These are phyloP conservation scores for Drosophila yakuba DNA, from an alignment of 1,140 invertebrate species.

Conservation along the genomic window DNA sequence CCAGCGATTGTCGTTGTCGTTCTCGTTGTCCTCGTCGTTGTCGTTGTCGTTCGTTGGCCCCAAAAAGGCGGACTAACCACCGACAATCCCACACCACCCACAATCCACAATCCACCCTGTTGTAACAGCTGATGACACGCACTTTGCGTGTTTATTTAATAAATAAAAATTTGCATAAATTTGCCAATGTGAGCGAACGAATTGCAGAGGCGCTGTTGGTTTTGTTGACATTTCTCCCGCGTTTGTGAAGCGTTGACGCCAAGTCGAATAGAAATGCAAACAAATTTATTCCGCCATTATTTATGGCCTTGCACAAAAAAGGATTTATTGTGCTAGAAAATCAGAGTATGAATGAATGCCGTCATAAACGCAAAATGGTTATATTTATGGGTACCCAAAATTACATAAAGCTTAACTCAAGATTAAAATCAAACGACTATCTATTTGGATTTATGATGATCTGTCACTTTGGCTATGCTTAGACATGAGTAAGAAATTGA, in stretches of 20 bases:
- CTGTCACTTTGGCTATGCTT: background rate
- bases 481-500: too few species aligned
- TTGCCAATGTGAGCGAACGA: constrained; percentile 51
- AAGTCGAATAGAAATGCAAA: constrained; percentile 44
- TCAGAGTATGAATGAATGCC: constrained; percentile 7
- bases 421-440: background rate
- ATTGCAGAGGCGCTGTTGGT: constrained; percentile 17
- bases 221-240: constrained; percentile 40
- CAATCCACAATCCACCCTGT: constrained; percentile 3
- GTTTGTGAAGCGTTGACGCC: constrained; percentile 16
- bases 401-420: background rate
- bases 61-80: background rate
- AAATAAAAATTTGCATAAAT: constrained; percentile 80
- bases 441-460: background rate
- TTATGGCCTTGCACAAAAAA: constrained; percentile 1
- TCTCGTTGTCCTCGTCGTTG: constrained; percentile 39
- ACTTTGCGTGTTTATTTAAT: constrained; percentile 81
- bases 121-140: constrained; percentile 65
- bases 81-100: background rate
- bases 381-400: constrained; percentile 4
- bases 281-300: constrained; percentile 40
- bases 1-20: constrained; percentile 37
- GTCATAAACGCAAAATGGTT: constrained; percentile 27
- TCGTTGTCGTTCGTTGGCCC: constrained; percentile 56
- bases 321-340: constrained; percentile 33